These are phyloP conservation scores for Andrena bucephala DNA, from an alignment of 2,888 invertebrate species.

Conservation along the genomic window DNA sequence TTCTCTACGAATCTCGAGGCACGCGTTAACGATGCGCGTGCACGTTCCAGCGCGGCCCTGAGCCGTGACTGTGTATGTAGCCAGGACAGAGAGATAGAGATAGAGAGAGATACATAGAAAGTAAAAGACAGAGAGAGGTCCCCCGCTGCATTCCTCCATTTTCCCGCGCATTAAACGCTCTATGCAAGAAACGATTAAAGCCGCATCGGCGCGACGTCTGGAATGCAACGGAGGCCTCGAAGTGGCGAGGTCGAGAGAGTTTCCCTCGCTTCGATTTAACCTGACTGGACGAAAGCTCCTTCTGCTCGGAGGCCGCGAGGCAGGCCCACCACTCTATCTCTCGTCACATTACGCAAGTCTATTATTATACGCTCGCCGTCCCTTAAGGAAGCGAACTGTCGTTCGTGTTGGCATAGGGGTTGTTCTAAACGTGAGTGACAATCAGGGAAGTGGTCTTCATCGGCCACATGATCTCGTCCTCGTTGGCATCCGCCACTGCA, in stretches of 20 bases:
- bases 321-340: conserved; percentile 22
- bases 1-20: conserved; percentile 49
- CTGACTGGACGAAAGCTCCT: conserved; percentile 13
- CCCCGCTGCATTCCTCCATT: conserved; percentile 38
- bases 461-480: not conserved
- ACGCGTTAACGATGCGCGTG: conserved; percentile 47
- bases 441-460: not conserved
- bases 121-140: not conserved
- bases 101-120: not conserved
- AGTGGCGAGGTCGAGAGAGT: conserved; percentile 8
- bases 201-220: not conserved
- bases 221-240: conserved; percentile 41
- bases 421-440: not conserved
- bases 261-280: conserved; percentile 2
- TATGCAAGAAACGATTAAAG: not conserved
- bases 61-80: conserved; percentile 40
- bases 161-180: conserved; percentile 12
- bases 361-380: not conserved
- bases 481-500: too few species aligned
- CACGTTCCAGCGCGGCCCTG: conserved; percentile 58
- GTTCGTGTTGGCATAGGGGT: not conserved
- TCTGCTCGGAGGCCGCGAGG: not conserved
- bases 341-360: not conserved
- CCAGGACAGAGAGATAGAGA: not conserved
- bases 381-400: not conserved